A percentile compares a stretch with the other conserved stretches of the same genome.
These are phyloP conservation scores for Frankliniella intonsa DNA, from an alignment of 2,888 invertebrate species.

Conservation along the genomic window DNA sequence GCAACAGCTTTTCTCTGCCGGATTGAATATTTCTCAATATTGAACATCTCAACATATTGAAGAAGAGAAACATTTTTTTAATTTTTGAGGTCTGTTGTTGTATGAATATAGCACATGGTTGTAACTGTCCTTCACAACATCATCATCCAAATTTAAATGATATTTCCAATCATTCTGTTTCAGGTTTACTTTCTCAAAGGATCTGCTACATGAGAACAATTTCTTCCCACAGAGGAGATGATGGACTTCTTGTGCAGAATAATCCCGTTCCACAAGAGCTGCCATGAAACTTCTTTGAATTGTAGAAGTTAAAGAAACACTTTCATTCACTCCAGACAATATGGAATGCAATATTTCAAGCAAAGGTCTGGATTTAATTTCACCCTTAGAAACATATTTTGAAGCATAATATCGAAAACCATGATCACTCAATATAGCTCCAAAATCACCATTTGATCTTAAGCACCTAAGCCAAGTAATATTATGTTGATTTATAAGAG, in stretches of 20 bases:
- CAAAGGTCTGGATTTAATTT: neutral
- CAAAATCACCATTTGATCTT: neutral
- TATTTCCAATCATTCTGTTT: neutral
- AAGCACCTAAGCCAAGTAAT: neutral
- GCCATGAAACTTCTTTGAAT: neutral
- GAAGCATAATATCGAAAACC: neutral
- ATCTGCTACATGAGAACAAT: neutral
- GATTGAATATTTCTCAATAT: neutral
- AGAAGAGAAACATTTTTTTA: neutral
- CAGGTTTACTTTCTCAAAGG: neutral
- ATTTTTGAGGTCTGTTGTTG: neutral
- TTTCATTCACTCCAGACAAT: neutral
- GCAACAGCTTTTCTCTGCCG: neutral
- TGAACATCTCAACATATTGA: neutral
- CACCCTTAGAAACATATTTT: neutral
- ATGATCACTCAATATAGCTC: neutral
- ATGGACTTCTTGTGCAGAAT: slow-evolving; percentile 1
- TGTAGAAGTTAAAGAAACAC: neutral
- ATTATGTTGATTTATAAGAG: neutral
- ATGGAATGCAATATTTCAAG: neutral
- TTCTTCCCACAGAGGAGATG: neutral
- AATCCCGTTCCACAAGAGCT: neutral
- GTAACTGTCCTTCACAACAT: neutral
- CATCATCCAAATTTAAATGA: neutral
- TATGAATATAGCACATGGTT: neutral